Conservation (phyloP, 1,140 invertebrate genomes). For the Leucophenga varia region DNA sequence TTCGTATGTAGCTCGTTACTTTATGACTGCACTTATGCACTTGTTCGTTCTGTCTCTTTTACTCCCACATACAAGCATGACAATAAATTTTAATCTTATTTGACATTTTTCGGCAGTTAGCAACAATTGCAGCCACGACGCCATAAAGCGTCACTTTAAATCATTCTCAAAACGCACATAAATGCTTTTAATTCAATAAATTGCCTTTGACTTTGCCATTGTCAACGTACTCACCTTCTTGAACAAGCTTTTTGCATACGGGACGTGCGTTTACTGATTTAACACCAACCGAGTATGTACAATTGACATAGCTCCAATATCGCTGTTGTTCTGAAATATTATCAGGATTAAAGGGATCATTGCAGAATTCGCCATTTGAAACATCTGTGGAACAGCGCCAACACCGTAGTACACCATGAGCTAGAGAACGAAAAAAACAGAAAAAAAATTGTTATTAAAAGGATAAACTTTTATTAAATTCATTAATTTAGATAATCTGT, state of each 20-base stretch:
- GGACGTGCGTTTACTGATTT: constrained; percentile 50
- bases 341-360: constrained; percentile 52
- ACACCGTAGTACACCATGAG: constrained; percentile 41
- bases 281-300: constrained; percentile 44
- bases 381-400: constrained; percentile 56
- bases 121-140: constrained; percentile 25
- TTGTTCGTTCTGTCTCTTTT: constrained; percentile 41
- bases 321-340: constrained; percentile 53
- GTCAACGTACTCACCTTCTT: constrained; percentile 55
- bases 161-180: too few species aligned
- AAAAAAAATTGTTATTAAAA: not conserved
- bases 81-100: constrained; percentile 53
- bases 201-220: too few species aligned
- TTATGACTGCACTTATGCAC: constrained; percentile 14
- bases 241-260: constrained; percentile 55
- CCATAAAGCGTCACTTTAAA: too few species aligned
- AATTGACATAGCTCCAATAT: constrained; percentile 56
- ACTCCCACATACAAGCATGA: too few species aligned
- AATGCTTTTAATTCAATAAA: too few species aligned
- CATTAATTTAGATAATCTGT: not conserved
- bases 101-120: constrained; percentile 39
- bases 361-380: constrained; percentile 54
- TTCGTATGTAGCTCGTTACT: too few species aligned
- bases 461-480: not conserved
- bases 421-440: constrained; percentile 26